Evolutionary conservation across 2,797 vertebrate species (phyloP).

Genomic region (Cirrhinus mrigala): DNA sequence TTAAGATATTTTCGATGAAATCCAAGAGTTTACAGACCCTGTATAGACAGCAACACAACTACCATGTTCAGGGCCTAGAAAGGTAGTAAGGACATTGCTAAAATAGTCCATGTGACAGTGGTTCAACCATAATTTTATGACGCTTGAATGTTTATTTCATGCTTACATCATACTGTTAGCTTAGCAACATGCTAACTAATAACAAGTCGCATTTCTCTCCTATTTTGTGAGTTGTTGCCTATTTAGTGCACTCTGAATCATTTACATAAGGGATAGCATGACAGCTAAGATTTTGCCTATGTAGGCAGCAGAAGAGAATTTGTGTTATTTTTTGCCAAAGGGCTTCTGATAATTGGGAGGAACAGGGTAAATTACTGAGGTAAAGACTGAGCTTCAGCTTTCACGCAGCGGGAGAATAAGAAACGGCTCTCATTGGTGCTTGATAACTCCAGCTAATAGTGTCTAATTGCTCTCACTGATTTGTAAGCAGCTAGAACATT

Average conservation of each 20-base stretch:
- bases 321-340: constrained; percentile 23
- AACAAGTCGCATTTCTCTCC: too few relatives aligned
- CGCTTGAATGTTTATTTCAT: too few relatives aligned
- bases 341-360: constrained; percentile 24
- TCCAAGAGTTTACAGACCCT: too few relatives aligned
- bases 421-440: constrained; percentile 13
- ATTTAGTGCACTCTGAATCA: background rate
- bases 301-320: background rate
- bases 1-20: too few relatives aligned
- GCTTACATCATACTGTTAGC: background rate
- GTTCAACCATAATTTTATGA: too few relatives aligned
- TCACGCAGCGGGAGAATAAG: constrained; percentile 24
- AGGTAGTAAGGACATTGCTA: too few relatives aligned
- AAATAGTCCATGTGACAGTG: too few relatives aligned
- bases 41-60: too few relatives aligned
- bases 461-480: constrained; percentile 72
- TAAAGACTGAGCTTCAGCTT: constrained; percentile 20
- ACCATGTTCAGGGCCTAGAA: too few relatives aligned
- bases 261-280: background rate
- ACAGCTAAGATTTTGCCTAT: background rate
- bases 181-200: constrained; percentile 25
- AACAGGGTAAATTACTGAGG: constrained; percentile 18
- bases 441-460: constrained; percentile 69
- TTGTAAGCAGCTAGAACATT: constrained; percentile 63
- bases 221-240: background rate